A percentile compares a stretch with the other conserved stretches of the same genome.
These are phyloP conservation scores for Rhodinocichla rosea DNA, from an alignment of 2,113 vertebrate genomes.

Conservation along the genomic window DNA sequence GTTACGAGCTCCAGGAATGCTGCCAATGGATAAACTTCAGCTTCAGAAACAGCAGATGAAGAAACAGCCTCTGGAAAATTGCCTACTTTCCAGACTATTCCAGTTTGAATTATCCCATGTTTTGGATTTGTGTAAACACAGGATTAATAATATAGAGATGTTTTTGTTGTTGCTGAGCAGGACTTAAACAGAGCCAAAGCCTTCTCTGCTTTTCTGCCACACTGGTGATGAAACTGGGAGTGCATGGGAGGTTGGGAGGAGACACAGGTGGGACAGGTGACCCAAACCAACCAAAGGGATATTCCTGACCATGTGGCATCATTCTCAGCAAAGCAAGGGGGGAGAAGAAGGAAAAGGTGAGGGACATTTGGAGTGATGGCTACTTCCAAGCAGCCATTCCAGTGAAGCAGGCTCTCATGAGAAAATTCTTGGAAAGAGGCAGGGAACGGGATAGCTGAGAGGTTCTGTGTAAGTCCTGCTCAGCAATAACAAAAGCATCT, in stretches of 20 bases:
- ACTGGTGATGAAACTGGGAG: neutral
- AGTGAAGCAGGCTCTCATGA: neutral
- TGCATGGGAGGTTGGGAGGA: accelerated
- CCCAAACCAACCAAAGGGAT: neutral
- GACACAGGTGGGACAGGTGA: neutral
- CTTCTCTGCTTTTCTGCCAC: neutral
- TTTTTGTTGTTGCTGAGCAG: neutral
- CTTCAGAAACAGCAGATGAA: neutral
- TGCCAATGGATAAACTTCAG: neutral
- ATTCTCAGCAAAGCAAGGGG: neutral
- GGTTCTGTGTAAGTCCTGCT: neutral
- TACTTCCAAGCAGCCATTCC: neutral
- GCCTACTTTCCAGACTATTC: neutral
- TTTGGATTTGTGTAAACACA: neutral
- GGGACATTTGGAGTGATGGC: neutral
- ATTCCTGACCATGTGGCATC: neutral
- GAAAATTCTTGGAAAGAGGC: neutral
- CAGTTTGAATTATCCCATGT: neutral
- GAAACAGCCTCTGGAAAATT: neutral
- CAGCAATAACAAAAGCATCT: neutral
- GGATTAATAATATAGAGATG: neutral
- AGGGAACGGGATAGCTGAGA: neutral
- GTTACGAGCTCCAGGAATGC: neutral
- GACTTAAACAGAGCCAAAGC: neutral
- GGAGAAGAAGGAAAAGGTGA: no score